These are phyloP conservation scores for Chrysodeixis includens DNA, from an alignment of 2,888 invertebrate species.

Conservation along the genomic window DNA sequence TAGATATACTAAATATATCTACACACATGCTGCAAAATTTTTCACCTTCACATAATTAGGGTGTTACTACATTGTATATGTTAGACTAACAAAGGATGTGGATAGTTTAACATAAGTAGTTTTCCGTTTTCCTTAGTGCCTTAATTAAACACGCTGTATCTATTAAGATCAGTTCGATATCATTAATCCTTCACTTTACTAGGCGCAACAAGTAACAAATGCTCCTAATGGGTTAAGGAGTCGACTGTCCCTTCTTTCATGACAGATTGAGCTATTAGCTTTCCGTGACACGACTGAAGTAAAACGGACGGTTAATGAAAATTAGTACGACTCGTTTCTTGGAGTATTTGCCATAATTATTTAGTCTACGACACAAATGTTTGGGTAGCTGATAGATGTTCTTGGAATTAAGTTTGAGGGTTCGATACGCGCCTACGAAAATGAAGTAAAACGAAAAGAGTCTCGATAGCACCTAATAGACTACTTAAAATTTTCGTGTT, in stretches of 20 bases:
- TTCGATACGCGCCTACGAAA: neutral
- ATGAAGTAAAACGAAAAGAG: neutral
- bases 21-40: too few relatives aligned
- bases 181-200: too few relatives aligned
- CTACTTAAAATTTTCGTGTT: too few relatives aligned
- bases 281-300: slow-evolving; percentile 2
- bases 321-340: neutral
- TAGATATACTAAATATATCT: too few relatives aligned
- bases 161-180: too few relatives aligned
- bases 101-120: too few relatives aligned
- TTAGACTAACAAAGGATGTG: too few relatives aligned
- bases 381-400: neutral
- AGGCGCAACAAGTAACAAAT: neutral
- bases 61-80: too few relatives aligned
- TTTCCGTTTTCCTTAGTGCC: too few relatives aligned
- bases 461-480: too few relatives aligned
- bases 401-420: neutral
- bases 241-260: neutral
- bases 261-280: neutral
- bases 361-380: neutral
- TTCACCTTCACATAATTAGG: too few relatives aligned
- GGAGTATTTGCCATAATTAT: neutral
- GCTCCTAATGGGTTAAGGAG: neutral
- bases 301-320: neutral
- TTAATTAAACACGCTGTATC: too few relatives aligned